These are phyloP conservation scores for Triplophysa rosa DNA, from an alignment of 2,113 vertebrate species.

Conservation along the genomic window DNA sequence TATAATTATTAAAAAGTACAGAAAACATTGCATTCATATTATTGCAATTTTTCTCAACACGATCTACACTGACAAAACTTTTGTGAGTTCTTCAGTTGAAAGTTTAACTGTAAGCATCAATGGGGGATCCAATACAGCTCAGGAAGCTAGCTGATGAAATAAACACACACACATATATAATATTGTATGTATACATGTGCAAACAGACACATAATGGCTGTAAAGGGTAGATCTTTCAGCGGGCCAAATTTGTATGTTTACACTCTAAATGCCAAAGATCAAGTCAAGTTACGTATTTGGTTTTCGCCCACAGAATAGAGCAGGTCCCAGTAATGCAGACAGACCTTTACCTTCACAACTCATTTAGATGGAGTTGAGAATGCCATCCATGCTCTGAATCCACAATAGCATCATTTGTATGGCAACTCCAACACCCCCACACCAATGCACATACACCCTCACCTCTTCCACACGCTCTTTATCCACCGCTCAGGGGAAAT, in stretches of 20 bases:
- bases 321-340: constrained; percentile 7
- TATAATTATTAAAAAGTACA: too few species aligned
- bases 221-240: not conserved
- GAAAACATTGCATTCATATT: too few species aligned
- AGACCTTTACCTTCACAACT: constrained; percentile 34
- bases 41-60: too few species aligned
- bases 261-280: not conserved
- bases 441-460: not conserved
- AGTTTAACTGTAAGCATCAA: too few species aligned
- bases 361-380: constrained; percentile 35
- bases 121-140: too few species aligned
- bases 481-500: constrained; percentile 39
- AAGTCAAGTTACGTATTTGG: not conserved
- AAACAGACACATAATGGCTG: not conserved
- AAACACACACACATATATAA: too few species aligned
- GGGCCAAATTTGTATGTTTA: not conserved
- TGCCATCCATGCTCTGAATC: constrained; percentile 31
- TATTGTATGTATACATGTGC: not conserved
- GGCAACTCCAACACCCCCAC: not conserved
- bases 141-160: not conserved
- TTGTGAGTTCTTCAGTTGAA: too few species aligned
- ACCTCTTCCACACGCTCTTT: not conserved
- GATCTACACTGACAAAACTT: too few species aligned
- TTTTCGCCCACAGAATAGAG: not conserved
- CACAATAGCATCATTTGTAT: constrained; percentile 28